Evolutionary conservation across 2,888 invertebrate species (phyloP), one percentile per base, ranked within the genome.

Genomic region (Harpalus rufipes): DNA sequence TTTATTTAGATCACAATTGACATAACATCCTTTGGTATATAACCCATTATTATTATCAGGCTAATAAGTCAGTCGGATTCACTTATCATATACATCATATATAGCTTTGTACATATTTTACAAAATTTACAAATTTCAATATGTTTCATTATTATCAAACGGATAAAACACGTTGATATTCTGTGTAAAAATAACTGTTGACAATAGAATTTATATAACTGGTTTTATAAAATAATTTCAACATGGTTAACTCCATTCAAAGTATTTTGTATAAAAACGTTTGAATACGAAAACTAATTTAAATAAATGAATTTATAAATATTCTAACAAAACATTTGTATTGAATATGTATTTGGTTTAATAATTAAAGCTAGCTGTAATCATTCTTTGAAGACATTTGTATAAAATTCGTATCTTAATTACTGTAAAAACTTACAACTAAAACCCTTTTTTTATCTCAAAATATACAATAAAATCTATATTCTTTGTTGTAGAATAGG

Each of bases 1-100:
- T 84, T 84, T 84, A 84, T 84, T 79, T 84, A 18, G 65, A 84
- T 84, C 84, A 84, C 84, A 84, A 79, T 76, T 84, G 84, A 84
- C 78, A 72, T 84, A 61, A 84, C 79, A 84, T 84, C 84, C 84
- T 84, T 84, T 84, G 84, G 84, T 84, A 84, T 78, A 84, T 84
- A 84, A 84, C 84, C 84, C 84, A 84, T 84, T 79, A 65, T 84
- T 79, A 65, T 83, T 74, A 81, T 83, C 32, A 61, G 65, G 65
- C 79, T 78, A 78, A 84, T 74, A 78, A 84, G 79, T 84, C 84
- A 84, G 84, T 84, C 84, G 78, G 84, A 84, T 51, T 84, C 65
- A 76, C 63, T 65, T 76, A 84, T 44, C 72, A 84, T 84, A 84
- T 78, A 84, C 79, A 79, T 79, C 79, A 79, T 79, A 61, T 76